Evolutionary conservation across 2,113 vertebrate genomes (phyloP).

Genomic region (Rana temporaria): DNA sequence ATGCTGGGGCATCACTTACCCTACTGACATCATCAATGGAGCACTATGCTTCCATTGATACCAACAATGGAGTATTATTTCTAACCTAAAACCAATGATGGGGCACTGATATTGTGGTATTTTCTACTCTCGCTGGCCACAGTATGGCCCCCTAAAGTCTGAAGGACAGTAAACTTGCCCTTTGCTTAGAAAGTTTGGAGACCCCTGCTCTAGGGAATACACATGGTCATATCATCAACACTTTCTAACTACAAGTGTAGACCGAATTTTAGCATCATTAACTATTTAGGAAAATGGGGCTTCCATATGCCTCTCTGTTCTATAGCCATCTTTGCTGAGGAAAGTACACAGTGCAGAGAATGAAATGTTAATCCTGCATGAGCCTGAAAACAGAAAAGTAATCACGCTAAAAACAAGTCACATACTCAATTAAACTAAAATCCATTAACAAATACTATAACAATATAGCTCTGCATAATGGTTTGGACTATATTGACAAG

Average conservation of each 20-base stretch:
- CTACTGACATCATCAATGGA: no score
- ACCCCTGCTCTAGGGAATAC: not conserved
- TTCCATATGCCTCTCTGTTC: not conserved
- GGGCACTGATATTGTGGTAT: no score
- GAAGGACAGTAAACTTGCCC: no score
- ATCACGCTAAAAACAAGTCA: not conserved
- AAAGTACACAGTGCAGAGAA: not conserved
- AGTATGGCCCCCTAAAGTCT: no score
- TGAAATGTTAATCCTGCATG: not conserved
- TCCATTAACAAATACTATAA: constrained; percentile 10
- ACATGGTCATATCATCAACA: constrained; percentile 3
- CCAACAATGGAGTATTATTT: no score
- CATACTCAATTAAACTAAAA: not conserved
- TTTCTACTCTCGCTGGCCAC: no score
- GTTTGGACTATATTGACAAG: not conserved
- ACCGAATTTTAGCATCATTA: not conserved
- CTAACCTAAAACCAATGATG: no score
- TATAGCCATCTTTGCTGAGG: no score
- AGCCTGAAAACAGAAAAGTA: not conserved
- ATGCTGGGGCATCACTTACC: no score
- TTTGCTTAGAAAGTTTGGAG: no score
- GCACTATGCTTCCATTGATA: no score
- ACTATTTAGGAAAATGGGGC: not conserved
- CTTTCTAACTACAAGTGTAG: not conserved
- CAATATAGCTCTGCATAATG: not conserved